Evolutionary conservation across 2,888 invertebrate genomes (phyloP).

Genomic region (Argyresthia albistria): DNA sequence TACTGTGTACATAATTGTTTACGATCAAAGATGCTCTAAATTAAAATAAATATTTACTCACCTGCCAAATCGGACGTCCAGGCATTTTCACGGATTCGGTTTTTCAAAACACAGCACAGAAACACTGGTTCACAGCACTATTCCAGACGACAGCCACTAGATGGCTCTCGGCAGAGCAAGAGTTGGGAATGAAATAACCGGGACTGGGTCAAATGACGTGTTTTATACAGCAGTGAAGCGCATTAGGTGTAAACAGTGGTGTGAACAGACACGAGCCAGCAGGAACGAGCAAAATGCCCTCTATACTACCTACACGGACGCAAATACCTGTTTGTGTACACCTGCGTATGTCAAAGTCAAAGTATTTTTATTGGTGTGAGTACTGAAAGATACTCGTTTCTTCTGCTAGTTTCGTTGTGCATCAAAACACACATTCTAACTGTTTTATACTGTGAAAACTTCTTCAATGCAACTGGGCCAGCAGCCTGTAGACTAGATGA

Average conservation of each 20-base stretch:
- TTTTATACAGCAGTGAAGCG: conserved; percentile 61
- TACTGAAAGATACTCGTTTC: background rate
- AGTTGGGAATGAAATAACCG: conserved; percentile 65
- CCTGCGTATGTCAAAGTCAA: background rate
- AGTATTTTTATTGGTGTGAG: background rate
- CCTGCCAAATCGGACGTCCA: conserved; percentile 85
- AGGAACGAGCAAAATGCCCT: conserved; percentile 7
- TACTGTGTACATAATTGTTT: no score
- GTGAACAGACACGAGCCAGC: conserved; percentile 63
- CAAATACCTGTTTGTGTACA: background rate
- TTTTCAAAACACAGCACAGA: conserved; percentile 35
- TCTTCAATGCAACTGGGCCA: no score
- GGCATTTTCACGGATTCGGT: conserved; percentile 69
- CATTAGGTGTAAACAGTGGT: conserved; percentile 49
- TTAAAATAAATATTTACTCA: conserved; percentile 27
- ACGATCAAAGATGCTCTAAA: no score
- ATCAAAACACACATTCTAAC: no score
- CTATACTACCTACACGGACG: background rate
- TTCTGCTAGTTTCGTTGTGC: background rate
- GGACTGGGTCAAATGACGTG: conserved; percentile 60
- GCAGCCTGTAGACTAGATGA: no score
- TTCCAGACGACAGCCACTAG: conserved; percentile 50
- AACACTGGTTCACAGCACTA: conserved; percentile 30
- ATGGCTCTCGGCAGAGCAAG: conserved; percentile 64
- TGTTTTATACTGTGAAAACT: no score